Evolutionary conservation across 2,797 vertebrate species (phyloP), one percentile per base, ranked within the genome.

Genomic region (Acipenser oxyrinchus): DNA sequence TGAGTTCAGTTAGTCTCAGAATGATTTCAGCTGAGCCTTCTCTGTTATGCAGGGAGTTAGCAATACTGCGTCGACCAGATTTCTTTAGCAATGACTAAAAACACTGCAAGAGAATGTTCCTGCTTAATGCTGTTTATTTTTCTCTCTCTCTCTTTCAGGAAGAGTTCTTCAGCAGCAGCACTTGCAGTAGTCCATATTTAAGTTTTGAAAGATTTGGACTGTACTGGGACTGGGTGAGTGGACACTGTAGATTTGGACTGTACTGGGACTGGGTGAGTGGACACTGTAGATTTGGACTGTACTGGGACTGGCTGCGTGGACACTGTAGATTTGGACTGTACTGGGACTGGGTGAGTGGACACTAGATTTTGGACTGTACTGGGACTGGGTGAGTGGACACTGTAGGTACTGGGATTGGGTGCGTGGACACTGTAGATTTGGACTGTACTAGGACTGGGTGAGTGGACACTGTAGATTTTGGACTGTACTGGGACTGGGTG

Each of bases 361-460:
- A 81, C 86, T 81, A 4, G 23, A 37, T 37, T 37, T 37, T n/a
- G 23, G 23, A 37, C 23, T 37, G 23, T 37, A 37, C 23, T 37
- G 23, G 23, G 23, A 37, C 23, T 37, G 81, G 87, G 88, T 95
- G 87, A 86, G 96, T 83, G 79, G 87, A 86, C 80, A 81, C 86
- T 81, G 23, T 37, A 37, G 23, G 2, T 37, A 37, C 23, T 37
- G 23, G 23, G 23, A 37, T 2, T 37, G 81, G 86, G 96, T 97
- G 96, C 98, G 84, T 83, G 79, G 2, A 37, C 23, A 37, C 23
- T 37, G n/a, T n/a, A 85, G 71, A 72, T 77, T 82, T 70, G 80
- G 78, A 73, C 86, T 84, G 82, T 60, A 76, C 80, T 71, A 82
- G 76, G 77, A 83, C 80, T 74, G 82, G 69, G 0, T 77, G 79